Evolutionary conservation across 2,888 invertebrate species (phyloP).

Genomic region (Plagodis dolabraria): DNA sequence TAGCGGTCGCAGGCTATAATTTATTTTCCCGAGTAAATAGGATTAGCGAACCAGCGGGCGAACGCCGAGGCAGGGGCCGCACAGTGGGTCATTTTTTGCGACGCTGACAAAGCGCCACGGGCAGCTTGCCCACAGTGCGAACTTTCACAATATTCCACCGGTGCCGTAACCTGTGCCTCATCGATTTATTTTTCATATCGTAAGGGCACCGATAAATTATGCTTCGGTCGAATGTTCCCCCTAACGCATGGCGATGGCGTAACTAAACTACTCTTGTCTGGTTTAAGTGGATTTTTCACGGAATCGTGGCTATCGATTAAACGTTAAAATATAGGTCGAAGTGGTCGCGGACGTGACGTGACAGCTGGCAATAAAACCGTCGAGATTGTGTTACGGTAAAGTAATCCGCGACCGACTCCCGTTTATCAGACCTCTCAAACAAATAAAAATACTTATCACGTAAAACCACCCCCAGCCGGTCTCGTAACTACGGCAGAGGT

Average conservation of each 20-base stretch:
- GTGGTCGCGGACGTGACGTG: slow-evolving; percentile 32
- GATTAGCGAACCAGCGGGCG: slow-evolving; percentile 76
- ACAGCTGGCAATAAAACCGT: slow-evolving; percentile 61
- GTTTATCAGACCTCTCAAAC: slow-evolving; percentile 60
- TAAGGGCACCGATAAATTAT: slow-evolving; percentile 36
- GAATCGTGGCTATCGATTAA: slow-evolving; percentile 24
- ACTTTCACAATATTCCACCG: slow-evolving; percentile 36
- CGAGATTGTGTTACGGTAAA: slow-evolving; percentile 62
- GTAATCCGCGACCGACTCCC: slow-evolving; percentile 50
- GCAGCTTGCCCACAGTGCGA: slow-evolving; percentile 33
- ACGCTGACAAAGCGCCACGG: slow-evolving; percentile 51
- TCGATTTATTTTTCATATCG: slow-evolving; percentile 40
- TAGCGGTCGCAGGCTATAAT: slow-evolving; percentile 68
- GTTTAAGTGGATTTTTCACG: slow-evolving; percentile 19
- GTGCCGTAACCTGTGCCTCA: slow-evolving; percentile 31
- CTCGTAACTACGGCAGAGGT: slow-evolving; percentile 49
- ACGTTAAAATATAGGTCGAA: slow-evolving; percentile 33
- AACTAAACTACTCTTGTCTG: slow-evolving; percentile 22
- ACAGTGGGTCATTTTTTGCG: slow-evolving; percentile 70
- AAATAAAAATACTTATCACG: slow-evolving; percentile 77
- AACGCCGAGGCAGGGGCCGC: slow-evolving; percentile 36
- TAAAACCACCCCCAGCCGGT: slow-evolving; percentile 50
- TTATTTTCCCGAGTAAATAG: slow-evolving; percentile 78
- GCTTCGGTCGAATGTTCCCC: slow-evolving; percentile 32
- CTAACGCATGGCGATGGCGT: slow-evolving; percentile 12